These are phyloP conservation scores for Poeciliopsis retropinna DNA, from an alignment of 2,113 vertebrate genomes.

Conservation along the genomic window DNA sequence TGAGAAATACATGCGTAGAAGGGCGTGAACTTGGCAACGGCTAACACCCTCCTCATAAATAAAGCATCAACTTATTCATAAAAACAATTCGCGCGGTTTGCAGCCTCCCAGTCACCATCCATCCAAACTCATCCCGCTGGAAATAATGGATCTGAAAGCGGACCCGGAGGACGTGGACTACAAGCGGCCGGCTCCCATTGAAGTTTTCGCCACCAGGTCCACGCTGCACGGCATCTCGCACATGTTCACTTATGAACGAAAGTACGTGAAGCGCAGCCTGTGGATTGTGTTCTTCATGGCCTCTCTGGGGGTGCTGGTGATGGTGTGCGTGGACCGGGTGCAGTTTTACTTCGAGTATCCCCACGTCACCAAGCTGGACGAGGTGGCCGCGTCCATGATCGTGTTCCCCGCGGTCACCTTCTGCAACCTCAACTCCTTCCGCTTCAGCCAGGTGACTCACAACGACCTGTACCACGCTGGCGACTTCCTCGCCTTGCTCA, in stretches of 20 bases:
- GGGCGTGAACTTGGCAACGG: conserved; percentile 74
- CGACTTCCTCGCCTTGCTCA: conserved; percentile 95
- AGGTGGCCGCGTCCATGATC: conserved; percentile 88
- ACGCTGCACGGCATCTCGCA: conserved; percentile 98
- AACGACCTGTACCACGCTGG: conserved; percentile 98
- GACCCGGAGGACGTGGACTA: conserved; percentile 92
- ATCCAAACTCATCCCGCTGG: conserved; percentile 18
- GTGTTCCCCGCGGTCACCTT: conserved; percentile 94
- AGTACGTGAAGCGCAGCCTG: conserved; percentile 90
- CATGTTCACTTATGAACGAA: conserved; percentile 97
- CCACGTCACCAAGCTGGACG: conserved; percentile 97
- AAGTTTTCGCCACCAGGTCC: conserved; percentile 97
- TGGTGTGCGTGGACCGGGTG: conserved; percentile 94
- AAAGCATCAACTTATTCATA: conserved; percentile 30
- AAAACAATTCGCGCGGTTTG: conserved; percentile 12
- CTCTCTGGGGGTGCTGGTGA: conserved; percentile 88
- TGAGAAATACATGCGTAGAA: conserved; percentile 64
- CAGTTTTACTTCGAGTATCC: conserved; percentile 98
- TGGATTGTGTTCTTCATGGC: conserved; percentile 96
- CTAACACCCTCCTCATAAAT: conserved; percentile 39
- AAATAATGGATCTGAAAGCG: conserved; percentile 90
- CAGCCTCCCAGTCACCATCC: neutral
- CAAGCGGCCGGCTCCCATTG: conserved; percentile 87
- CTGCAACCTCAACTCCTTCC: conserved; percentile 99
- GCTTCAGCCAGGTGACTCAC: conserved; percentile 95